Percentiles rank a stretch among this genome's conserved stretches.
phyloP scores from a whole-genome alignment of 2,888 invertebrate genomes.

The Hedychridium roseum region DNA sequence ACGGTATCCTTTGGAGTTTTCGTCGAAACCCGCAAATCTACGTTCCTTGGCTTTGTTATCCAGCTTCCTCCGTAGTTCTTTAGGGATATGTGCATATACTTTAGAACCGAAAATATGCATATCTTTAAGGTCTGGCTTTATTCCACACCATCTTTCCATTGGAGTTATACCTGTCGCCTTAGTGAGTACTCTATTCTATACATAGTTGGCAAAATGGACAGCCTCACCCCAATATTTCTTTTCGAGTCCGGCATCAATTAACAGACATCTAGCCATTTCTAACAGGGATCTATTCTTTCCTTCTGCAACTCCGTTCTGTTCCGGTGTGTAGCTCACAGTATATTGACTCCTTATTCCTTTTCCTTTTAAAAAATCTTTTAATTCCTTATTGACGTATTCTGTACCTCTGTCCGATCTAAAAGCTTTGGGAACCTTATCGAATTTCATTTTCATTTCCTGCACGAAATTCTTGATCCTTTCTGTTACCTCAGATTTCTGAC shows the following conservation, averaged over 20 bases:
- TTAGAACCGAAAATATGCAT: constrained; percentile 1
- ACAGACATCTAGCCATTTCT: constrained; percentile 40
- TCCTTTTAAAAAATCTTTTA: constrained; percentile 32
- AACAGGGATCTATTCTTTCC: constrained; percentile 37
- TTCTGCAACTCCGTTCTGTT: constrained; percentile 40
- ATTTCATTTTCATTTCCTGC: constrained; percentile 29
- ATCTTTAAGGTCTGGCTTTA: background rate
- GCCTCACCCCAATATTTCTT: constrained; percentile 45
- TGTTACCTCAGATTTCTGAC: constrained; percentile 26
- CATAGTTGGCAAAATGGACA: constrained; percentile 32
- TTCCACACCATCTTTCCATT: constrained; percentile 12
- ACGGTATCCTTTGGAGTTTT: background rate
- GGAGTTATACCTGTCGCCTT: constrained; percentile 13
- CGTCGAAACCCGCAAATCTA: background rate
- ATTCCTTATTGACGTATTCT: constrained; percentile 38
- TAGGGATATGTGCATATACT: background rate
- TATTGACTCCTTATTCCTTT: constrained; percentile 36
- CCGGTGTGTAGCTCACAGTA: constrained; percentile 35
- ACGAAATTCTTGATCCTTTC: constrained; percentile 30
- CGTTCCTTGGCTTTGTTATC: background rate
- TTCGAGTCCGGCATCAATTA: constrained; percentile 35
- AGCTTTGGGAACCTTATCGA: constrained; percentile 20
- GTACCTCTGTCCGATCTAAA: constrained; percentile 39
- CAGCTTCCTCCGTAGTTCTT: background rate
- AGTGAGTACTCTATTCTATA: constrained; percentile 32